Conservation (phyloP, 2,888 invertebrate genomes). For the Blastobasis adustella region DNA sequence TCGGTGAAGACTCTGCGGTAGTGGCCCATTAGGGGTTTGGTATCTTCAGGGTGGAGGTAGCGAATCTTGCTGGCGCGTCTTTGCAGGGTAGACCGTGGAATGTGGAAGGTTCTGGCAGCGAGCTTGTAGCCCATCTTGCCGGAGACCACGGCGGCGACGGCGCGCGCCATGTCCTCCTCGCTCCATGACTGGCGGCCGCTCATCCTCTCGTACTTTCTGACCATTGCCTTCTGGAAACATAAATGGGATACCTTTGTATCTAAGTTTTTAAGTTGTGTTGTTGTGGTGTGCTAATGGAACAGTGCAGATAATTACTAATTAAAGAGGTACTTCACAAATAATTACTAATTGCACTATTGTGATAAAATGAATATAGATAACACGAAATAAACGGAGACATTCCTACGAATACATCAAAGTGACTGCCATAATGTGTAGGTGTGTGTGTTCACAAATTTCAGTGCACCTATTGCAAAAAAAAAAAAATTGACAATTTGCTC, state of each 20-base stretch:
- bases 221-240: conserved; percentile 60
- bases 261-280: too few relatives aligned
- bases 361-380: too few relatives aligned
- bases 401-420: too few relatives aligned
- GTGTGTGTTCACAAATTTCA: too few relatives aligned
- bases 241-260: conserved; percentile 16
- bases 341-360: too few relatives aligned
- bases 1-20: conserved; percentile 67
- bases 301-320: too few relatives aligned
- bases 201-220: conserved; percentile 70
- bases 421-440: too few relatives aligned
- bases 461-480: too few relatives aligned
- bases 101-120: conserved; percentile 65
- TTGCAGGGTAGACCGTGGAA: conserved; percentile 65
- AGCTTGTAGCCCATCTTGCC: conserved; percentile 71
- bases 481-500: too few relatives aligned
- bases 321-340: too few relatives aligned
- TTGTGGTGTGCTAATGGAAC: too few relatives aligned
- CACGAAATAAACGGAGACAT: too few relatives aligned
- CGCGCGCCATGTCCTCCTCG: conserved; percentile 67
- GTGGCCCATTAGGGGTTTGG: conserved; percentile 65
- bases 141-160: conserved; percentile 66
- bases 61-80: conserved; percentile 65
- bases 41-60: conserved; percentile 59
- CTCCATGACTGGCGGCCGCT: conserved; percentile 70